These are phyloP conservation scores for Xenops minutus DNA, from an alignment of 2,797 vertebrate species.

Conservation along the genomic window DNA sequence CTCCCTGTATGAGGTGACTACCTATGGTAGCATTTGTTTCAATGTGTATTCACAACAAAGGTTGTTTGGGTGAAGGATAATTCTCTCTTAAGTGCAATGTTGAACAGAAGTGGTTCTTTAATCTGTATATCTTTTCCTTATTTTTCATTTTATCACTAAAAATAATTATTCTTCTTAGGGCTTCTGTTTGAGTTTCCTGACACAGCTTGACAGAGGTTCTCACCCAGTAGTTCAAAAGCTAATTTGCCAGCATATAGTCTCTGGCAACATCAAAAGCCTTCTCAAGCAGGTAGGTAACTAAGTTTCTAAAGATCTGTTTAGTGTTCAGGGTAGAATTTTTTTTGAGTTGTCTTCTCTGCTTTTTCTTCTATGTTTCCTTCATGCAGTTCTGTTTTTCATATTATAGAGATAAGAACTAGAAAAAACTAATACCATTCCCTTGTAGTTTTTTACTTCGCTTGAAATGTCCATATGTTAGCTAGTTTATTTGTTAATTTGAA, in stretches of 20 bases:
- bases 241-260: constrained; percentile 87
- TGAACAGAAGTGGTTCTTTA: neutral
- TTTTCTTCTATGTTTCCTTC: neutral
- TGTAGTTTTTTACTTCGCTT: neutral
- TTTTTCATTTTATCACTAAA: neutral
- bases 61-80: neutral
- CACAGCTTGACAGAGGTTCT: constrained; percentile 91
- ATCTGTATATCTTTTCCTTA: neutral
- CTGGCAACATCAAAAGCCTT: constrained; percentile 87
- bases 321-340: no score
- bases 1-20: constrained; percentile 92
- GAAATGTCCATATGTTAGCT: neutral
- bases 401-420: neutral
- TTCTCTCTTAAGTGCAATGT: neutral
- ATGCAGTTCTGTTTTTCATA: neutral
- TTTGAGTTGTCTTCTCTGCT: neutral
- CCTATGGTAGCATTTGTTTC: neutral
- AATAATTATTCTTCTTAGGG: constrained; percentile 77
- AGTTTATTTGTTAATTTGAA: neutral
- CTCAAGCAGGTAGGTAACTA: constrained; percentile 84
- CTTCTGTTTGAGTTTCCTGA: constrained; percentile 95
- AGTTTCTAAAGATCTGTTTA: neutral
- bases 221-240: constrained; percentile 90
- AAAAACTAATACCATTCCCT: neutral
- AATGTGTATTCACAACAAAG: neutral